Evolutionary conservation across 2,113 vertebrate species (phyloP), one percentile per base, ranked within the genome.

Genomic region (Sisor rabdophorus): DNA sequence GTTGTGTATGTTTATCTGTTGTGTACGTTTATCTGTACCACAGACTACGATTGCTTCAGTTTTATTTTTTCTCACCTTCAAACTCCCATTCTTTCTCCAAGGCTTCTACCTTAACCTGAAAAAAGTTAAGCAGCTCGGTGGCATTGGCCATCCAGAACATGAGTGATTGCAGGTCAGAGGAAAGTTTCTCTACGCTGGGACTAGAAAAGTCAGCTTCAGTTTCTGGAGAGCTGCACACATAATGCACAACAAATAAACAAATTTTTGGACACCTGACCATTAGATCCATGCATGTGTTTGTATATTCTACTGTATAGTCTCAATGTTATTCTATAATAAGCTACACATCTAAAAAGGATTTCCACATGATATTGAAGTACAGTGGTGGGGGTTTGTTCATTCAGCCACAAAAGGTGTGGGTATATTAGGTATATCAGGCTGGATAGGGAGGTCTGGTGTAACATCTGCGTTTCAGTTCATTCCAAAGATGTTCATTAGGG

Each of bases 111-210:
- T 93, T 95, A 84, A 94, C 93, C 85, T 96, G 95, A 60, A 95
- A 94, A 76, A 95, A 95, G 87, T 95, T 96, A 11, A 97, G 91
- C 36, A 97, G 92, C 86, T 97, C 95, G 0, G 94, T 95, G 63
- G 95, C 93, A n/a, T 97, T 97, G 64, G 95, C 93, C 95, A 97
- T 95, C 95, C 95, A 96, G 73, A 95, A 93, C 91, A 96, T 94
- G 63, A 97, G 91, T 0, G 95, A 95, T 71, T 90, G 91, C 65
- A 97, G 91, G 81, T 97, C 95, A 13, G 92, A 87, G 0, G 94
- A 93, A 80, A 97, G 92, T 52, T 92, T 92, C 77, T 94, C 92
- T 0, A 93, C 89, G 13, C 92, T 93, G 17, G 93, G 89, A 0
- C 88, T 77, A 81, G 84, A 86, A 59, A 89, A 73, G 68, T 92